Evolutionary conservation across 2,113 vertebrate species (phyloP), one percentile per base, ranked within the genome.

Genomic region (Trematomus loennbergii): DNA sequence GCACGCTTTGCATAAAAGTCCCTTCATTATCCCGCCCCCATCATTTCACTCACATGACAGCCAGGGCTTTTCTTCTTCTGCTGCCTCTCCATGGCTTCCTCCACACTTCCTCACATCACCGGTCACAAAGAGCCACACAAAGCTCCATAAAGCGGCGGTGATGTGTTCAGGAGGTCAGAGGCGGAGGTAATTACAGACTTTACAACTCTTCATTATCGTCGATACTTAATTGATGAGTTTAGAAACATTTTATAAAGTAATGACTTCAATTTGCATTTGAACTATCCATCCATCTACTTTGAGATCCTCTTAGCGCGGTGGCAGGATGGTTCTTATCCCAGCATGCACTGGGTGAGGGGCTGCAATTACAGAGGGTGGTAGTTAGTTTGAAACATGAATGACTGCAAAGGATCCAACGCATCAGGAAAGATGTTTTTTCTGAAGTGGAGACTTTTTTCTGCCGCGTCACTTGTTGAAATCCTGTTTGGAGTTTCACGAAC

Each of bases 11-110:
- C 83, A 88, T 89, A 82, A 81, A 84, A 83, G 73, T 75, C 85
- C 81, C 83, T 75, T 87, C 79, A 87, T 91, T 87, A 87, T 67
- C 75, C 87, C 82, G 22, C 86, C 87, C 67, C 65, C 71, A n/a
- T 79, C 75, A n/a, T 77, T 76, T 74, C 72, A 22, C 75, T 68
- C 57, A 12, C 69, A 66, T 59, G 85, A 62, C 84, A 77, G 76
- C 5, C 8, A 2, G 54, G 48, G 36, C 20, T 20, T 83, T 78
- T 29, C 29, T 45, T 49, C 75, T 74, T 64, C 59, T 43, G 25
- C 59, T 67, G 83, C 72, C 75, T 54, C 64, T 5, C 62, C 69
- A 25, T 15, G 65, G 75, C 80, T 46, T 60, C 59, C 74, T 66
- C 40, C 48, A 25, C 68, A 66, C 74, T 76, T n/a, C 46, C 74